Evolutionary conservation across 2,888 invertebrate genomes (phyloP).

Genomic region (Cosmorhoe ocellata): DNA sequence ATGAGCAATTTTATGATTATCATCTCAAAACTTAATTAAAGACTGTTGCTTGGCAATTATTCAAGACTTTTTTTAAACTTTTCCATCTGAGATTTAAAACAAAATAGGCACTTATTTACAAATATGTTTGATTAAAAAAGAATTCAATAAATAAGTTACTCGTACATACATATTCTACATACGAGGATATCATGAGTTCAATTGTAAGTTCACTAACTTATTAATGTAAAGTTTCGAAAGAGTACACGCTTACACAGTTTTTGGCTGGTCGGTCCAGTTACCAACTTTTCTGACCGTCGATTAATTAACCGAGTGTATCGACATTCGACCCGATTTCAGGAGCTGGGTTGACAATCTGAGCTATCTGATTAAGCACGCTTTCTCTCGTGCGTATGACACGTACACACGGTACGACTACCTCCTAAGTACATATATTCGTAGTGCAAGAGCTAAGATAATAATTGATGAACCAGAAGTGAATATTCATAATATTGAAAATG

Average conservation of each 20-base stretch:
- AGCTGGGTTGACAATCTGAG: conserved; percentile 80
- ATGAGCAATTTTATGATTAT: conserved; percentile 16
- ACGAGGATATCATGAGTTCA: too few species aligned
- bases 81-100: not conserved
- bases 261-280: conserved; percentile 71
- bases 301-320: conserved; percentile 82
- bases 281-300: conserved; percentile 76
- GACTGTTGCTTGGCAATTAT: conserved; percentile 2
- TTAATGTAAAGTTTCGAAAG: conserved; percentile 58
- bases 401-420: conserved; percentile 37
- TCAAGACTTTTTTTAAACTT: not conserved
- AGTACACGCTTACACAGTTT: conserved; percentile 48
- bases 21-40: conserved; percentile 12
- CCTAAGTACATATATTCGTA: too few species aligned
- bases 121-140: too few species aligned
- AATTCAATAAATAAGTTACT: too few species aligned
- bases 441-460: conserved; percentile 14
- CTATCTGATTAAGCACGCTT: conserved; percentile 82
- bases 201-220: too few species aligned
- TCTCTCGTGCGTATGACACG: conserved; percentile 73
- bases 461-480: not conserved
- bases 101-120: not conserved
- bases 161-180: too few species aligned
- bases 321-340: conserved; percentile 82
- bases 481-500: too few species aligned